Percentiles rank a stretch among this genome's conserved stretches.
phyloP scores from a whole-genome alignment of 2,888 invertebrate species.

The Dryomyza anilis region DNA sequence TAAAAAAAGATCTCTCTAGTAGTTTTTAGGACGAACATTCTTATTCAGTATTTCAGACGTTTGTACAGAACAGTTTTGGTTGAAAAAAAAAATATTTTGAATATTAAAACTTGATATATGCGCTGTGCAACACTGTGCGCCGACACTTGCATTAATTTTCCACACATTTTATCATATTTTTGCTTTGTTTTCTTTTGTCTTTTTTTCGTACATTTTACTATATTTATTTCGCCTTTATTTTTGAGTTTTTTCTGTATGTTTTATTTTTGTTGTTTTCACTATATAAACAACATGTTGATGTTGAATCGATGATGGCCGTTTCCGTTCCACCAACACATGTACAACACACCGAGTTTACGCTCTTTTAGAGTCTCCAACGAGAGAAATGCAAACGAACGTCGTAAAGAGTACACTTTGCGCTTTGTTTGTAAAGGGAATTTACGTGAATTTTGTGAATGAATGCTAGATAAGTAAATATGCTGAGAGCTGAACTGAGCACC shows the following conservation, averaged over 20 bases:
- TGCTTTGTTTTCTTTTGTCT: neutral
- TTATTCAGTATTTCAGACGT: too few species aligned
- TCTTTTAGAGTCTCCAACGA: too few species aligned
- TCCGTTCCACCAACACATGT: constrained; percentile 47
- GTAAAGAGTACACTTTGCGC: neutral
- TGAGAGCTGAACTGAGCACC: neutral
- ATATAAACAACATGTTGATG: constrained; percentile 52
- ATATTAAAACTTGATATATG: too few species aligned
- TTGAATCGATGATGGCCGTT: constrained; percentile 58
- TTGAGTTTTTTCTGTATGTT: constrained; percentile 1
- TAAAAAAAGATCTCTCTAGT: too few species aligned
- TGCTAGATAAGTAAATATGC: neutral
- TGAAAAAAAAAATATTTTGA: too few species aligned
- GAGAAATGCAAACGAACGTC: neutral
- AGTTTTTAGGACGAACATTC: too few species aligned
- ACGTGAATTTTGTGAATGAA: constrained; percentile 19
- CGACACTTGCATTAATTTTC: too few species aligned
- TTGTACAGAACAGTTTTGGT: too few species aligned
- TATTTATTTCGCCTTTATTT: neutral
- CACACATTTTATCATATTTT: neutral
- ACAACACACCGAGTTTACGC: neutral
- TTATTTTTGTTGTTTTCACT: constrained; percentile 38
- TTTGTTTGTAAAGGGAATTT: neutral
- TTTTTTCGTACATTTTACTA: neutral
- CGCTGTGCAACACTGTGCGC: too few species aligned